Evolutionary conservation across 2,113 vertebrate genomes (phyloP), one percentile per base, ranked within the genome.

Genomic region (Corythoichthys intestinalis): DNA sequence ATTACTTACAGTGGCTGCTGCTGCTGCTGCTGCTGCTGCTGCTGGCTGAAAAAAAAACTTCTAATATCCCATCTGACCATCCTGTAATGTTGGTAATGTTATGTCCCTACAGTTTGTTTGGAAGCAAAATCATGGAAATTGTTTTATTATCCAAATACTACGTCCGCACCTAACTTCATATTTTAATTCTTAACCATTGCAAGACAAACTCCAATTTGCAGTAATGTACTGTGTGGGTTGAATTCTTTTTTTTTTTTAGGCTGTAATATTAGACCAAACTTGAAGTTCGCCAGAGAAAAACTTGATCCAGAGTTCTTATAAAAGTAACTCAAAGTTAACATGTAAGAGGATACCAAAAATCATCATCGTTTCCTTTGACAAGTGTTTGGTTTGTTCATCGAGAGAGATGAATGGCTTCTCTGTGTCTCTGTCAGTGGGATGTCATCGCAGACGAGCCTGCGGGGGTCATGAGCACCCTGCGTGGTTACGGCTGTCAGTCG

Each of bases 351-450:
- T 50, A 3, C 59, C 38, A 4, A 76, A 80, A 84, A 63, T 83
- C 76, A 80, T 78, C 73, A 81, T 71, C 34, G 57, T 66, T 76
- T 74, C 57, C 63, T 84, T 78, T 83, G 79, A 83, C 78, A 80
- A 79, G 77, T 74, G 72, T 76, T 77, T 75, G 79, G 79, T 83
- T 85, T 83, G 57, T 62, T 54, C 76, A 75, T 74, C 67, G 70
- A 76, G 72, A 79, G 59, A 63, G 72, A 86, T 87, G 81, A 86
- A 86, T 82, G 70, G 80, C 64, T 77, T 34, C 76, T 80, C 77
- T 87, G 85, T 87, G 87, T 79, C 69, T 83, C 67, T 72, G 78
- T 86, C 78, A 84, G 62, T 49, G 48, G 52, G 70, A 69, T 61
- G 80, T 86, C 77, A 85, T 81, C 77, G 69, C 46, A 68, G 72